These are phyloP conservation scores for Steinernema scapterisci DNA, from an alignment of 2,888 invertebrate genomes.

Conservation along the genomic window DNA sequence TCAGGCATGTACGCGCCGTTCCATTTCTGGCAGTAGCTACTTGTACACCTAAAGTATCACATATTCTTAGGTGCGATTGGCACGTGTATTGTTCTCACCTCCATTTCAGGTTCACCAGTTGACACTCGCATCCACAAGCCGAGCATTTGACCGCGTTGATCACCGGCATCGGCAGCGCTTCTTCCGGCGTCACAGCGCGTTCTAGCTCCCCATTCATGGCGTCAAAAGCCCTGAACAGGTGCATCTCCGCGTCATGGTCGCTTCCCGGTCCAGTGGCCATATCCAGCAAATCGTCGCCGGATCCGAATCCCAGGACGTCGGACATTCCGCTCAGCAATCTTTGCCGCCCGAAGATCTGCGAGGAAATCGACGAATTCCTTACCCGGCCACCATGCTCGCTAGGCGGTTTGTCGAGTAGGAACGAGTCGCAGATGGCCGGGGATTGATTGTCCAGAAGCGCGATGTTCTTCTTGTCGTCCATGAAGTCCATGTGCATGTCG, in stretches of 20 bases:
- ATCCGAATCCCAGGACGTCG: conserved; percentile 10
- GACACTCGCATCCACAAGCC: conserved; percentile 56
- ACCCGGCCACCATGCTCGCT: neutral
- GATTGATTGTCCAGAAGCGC: neutral
- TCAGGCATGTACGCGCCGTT: conserved; percentile 40
- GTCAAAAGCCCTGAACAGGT: neutral
- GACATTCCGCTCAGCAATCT: conserved; percentile 8
- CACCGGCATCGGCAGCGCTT: conserved; percentile 44
- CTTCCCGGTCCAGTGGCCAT: conserved; percentile 5
- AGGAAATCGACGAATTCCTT: conserved; percentile 6
- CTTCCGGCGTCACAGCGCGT: conserved; percentile 43
- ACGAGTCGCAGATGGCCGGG: conserved; percentile 24
- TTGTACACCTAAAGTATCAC: conserved; percentile 43
- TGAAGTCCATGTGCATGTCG: neutral
- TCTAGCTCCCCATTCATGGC: conserved; percentile 34
- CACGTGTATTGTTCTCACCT: conserved; percentile 29
- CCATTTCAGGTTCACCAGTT: conserved; percentile 39
- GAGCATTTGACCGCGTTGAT: conserved; percentile 48
- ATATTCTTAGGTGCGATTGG: neutral
- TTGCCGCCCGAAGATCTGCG: conserved; percentile 11
- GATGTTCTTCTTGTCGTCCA: neutral
- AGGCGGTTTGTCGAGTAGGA: neutral
- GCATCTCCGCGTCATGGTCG: conserved; percentile 12
- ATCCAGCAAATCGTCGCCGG: conserved; percentile 6
- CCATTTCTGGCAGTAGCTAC: conserved; percentile 39